Evolutionary conservation across 2,888 invertebrate genomes (phyloP), one percentile per base, ranked within the genome.

Genomic region (Himalopsyche kuldschensis): DNA sequence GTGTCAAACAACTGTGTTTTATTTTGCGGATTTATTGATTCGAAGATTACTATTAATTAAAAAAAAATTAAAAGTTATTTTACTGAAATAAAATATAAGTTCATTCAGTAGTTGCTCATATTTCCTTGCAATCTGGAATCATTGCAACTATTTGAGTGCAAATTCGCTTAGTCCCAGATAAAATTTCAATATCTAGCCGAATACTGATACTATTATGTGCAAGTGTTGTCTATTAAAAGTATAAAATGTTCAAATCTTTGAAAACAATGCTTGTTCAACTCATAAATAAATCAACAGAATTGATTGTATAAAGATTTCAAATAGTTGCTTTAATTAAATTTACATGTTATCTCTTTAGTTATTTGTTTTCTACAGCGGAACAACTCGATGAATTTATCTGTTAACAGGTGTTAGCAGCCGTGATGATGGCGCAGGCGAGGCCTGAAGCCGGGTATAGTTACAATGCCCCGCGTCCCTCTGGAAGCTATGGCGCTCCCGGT

Each of bases 361-460:
- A 63, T 48, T 47, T 78, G 17, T 82, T 78, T 24, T 78, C 30
- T 82, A 69, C 15, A 69, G 69, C 69, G 30, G 20, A 69, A 30
- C 20, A 69, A 69, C 27, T 27, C 69, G 20, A 55, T 69, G 30
- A 31, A 69, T 30, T 27, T 80, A n/a, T 81, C n/a, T 81, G 76
- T 81, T 81, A 81, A 76, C 78, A 86, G 86, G 85, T 86, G 78
- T 82, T 86, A 80, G 84, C 86, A 78, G 86, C 89, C 80, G 82
- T 89, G 82, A 88, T 88, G 80, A 85, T 88, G 81, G 88, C 88
- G 47, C 88, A 89, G 82, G 89, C 88, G 81, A 88, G 88, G 69
- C 90, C 90, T 77, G 89, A 90, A 84, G 90, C 90, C 86, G 90
- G 89, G 84, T 90, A 90, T 87, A 90, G 89, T 87, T 89, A 87